Evolutionary conservation across 2,113 vertebrate species (phyloP).

Genomic region (Picathartes gymnocephalus): DNA sequence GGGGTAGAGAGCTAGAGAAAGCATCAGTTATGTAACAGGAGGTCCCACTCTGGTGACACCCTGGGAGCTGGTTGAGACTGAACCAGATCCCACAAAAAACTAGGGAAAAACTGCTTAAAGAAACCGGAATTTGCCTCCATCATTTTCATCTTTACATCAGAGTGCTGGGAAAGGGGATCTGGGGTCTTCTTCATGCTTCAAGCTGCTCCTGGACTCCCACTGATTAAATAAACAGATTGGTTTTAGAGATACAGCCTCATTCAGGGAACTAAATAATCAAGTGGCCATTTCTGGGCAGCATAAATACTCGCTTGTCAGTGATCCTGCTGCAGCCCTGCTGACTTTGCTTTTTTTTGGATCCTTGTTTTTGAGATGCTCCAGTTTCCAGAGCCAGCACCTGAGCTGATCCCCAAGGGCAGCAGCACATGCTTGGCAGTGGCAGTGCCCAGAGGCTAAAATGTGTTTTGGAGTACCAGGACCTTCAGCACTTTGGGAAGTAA

Average conservation of each 20-base stretch:
- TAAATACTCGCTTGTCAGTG: neutral
- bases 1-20: neutral
- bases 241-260: neutral
- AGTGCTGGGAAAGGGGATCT: neutral
- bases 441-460: slow-evolving; percentile 7
- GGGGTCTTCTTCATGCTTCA: neutral
- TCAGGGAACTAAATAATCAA: neutral
- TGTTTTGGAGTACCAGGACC: neutral
- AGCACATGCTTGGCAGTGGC: slow-evolving; percentile 5
- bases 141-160: neutral
- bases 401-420: neutral
- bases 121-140: neutral
- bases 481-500: neutral
- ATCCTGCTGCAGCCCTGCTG: neutral
- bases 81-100: neutral
- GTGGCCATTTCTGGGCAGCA: neutral
- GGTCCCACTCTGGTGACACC: neutral
- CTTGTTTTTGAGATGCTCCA: slow-evolving; percentile 4
- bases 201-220: neutral
- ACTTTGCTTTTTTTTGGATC: neutral
- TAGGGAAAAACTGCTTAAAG: neutral
- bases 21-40: neutral
- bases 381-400: neutral
- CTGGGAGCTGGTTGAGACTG: neutral
- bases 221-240: neutral